Base-by-base conservation (phyloP, 2,113 vertebrate species). In the Semnornis frantzii region DNA sequence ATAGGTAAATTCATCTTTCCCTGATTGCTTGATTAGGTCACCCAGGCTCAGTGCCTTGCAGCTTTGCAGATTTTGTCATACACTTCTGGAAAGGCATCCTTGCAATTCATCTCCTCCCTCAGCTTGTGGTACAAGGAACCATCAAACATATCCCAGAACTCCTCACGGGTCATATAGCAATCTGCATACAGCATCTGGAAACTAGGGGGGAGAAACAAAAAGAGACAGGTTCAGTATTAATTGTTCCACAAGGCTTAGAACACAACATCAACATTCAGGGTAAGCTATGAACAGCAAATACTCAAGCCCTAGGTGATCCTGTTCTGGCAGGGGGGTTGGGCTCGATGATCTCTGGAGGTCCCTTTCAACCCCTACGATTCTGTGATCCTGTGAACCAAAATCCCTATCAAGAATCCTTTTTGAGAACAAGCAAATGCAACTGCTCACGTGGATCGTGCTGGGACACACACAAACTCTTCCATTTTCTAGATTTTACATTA, bases 121-220 rank as follows among this genome's bases (percentile, higher is more conserved):
- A 99, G 97, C 96, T 97, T 98, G 92, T 99, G 98, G 93, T 99
- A 99, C 28, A 99, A 94, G 0, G 97, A 98, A 66, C 99, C 99
- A 8, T 99, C 99, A 88, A 99, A 99, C 99, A 99, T 99, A 96
- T 99, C 98, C 99, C 99, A 99, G 96, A 99, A 99, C 96, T 99
- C 99, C 93, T 99, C 98, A 15, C 98, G 98, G 77, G 98, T 98
- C 99, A 99, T 99, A 92, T 99, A 99, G 89, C 99, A 99, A 92
- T 99, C 99, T 3, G 99, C 99, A 34, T 99, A 99, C 42, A 99
- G 97, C 99, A 99, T 99, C 98, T 99, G 99, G 97, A 99, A 99
- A 75, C 99, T 99, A 90, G 15, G 71, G 64, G 33, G 33, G 30
- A 25, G 5, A 33, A 23, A 34, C 6, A n/a, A 23, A 23, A 4